Base-by-base conservation (phyloP, 2,797 vertebrate genomes). In the Oophaga sylvatica region DNA sequence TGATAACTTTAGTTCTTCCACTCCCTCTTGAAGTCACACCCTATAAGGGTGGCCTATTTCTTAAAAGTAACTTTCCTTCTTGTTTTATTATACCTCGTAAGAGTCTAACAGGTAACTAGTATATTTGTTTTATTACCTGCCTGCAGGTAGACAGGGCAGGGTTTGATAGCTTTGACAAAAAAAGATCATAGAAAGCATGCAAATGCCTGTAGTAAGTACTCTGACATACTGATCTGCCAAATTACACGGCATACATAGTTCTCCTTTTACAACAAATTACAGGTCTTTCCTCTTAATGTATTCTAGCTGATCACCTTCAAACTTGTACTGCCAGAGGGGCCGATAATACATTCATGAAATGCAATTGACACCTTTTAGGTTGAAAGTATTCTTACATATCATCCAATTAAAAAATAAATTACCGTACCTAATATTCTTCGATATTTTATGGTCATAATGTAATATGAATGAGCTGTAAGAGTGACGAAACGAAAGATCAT, bases 31-130 rank as follows among this genome's bases (percentile, higher is more conserved):
- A 81, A 87, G 91, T 90, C 93, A 92, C 95, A 93, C 91, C 93
- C 91, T 65, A 83, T 48, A 57, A 57, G 85, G 53, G 92, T 91
- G 92, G 92, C 90, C 88, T 93, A 85, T 90, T 89, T 90, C 91
- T 91, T 94, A 91, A 94, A 95, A 91, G 93, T 89, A 89, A 91
- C 89, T 91, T 92, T 95, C 94, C 92, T 92, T 94, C 90, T 88
- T 83, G 85, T 91, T 91, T 93, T 92, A 90, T 91, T 88, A 87
- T 93, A 91, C 96, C 96, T 96, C 95, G 95, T 96, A 96, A 93
- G 94, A 91, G 73, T 57, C 26, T 83, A 89, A 90, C 80, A 88
- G 87, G 78, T 80, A 90, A 87, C 90, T 91, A 90, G 90, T 88
- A 22, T 70, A 57, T 90, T 80, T 90, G 91, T 92, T 89, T 91